Base-by-base conservation (phyloP, 2,113 vertebrate species). In the Hippocampus guttulatus region DNA sequence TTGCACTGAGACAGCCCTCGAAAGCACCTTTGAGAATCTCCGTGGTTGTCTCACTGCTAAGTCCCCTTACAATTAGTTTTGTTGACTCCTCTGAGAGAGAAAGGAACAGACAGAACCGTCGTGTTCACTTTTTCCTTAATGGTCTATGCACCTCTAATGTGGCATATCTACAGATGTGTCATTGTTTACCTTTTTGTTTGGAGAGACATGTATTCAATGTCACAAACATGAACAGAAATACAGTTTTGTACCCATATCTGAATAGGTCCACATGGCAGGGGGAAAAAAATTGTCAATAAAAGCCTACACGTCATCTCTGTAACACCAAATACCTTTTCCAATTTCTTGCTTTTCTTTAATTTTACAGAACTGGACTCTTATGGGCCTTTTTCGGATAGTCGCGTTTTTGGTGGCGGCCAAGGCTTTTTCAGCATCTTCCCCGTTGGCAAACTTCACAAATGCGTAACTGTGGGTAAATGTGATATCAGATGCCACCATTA, bases 21-120 rank as follows among this genome's bases (percentile, higher is more conserved):
- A 98, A 99, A 0, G 94, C 93, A 45, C 92, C 92, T 81, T 77
- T 90, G 73, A 99, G 89, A 0, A 93, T 95, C 70, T 96, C 93
- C n/a, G 95, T 94, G 0, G 94, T 95, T 0, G 96, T 98, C 8
- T 95, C 94, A 72, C 95, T 93, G 66, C 94, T 90, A 9, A 99
- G 91, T 54, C 95, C 94, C 85, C 87, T 92, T 62, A 98, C 93
- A 64, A 98, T 93, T 76, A 99, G 81, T 0, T 95, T 96, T 85
- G 95, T 97, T 58, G 89, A 88, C 51, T 91, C 84, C 30, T 92
- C 95, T 96, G n/a, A 38, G 58, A 41, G 10, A 16, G 25, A 21
- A 51, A 51, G 11, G 40, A 23, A 62, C 0, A 55, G 52, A 62
- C 0, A 55, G 52, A 55, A n/a, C 21, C 11, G 8, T 21, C 3